A percentile compares a stretch with the other conserved stretches of the same genome.
Conservation (phyloP, 2,888 invertebrate genomes). For the Subacronicta megacephala region DNA sequence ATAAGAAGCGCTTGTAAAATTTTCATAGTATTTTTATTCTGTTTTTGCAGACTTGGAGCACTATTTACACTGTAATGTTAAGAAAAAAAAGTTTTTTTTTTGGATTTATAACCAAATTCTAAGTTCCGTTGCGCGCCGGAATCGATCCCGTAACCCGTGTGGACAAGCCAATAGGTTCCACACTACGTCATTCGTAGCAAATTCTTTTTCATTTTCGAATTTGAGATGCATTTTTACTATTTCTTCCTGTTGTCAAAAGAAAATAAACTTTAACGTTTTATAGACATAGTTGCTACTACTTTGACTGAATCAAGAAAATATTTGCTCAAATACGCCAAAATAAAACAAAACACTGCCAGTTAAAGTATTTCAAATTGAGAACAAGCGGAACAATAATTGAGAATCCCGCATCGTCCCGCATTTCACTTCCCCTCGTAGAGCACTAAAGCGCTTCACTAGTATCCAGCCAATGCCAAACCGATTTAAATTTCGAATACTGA, state of each 20-base stretch:
- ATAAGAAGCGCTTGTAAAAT: slow-evolving; percentile 12
- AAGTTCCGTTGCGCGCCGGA: too few species aligned
- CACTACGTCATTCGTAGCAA: too few species aligned
- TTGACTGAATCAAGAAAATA: not conserved
- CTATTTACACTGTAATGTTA: slow-evolving; percentile 3
- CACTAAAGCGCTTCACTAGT: slow-evolving; percentile 5
- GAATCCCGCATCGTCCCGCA: not conserved
- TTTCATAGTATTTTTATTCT: slow-evolving; percentile 4
- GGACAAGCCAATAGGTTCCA: too few species aligned
- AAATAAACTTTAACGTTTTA: not conserved
- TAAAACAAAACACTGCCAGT: not conserved
- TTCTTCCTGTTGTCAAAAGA: not conserved
- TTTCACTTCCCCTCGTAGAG: slow-evolving; percentile 4
- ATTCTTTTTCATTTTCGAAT: too few species aligned
- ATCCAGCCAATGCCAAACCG: slow-evolving; percentile 8
- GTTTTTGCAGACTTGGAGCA: slow-evolving; percentile 13
- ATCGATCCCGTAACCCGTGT: too few species aligned
- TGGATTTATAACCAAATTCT: too few species aligned
- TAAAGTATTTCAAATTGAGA: not conserved
- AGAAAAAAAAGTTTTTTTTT: too few species aligned
- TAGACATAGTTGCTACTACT: not conserved
- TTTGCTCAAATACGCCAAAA: not conserved
- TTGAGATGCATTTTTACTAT: not conserved
- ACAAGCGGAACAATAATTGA: not conserved
- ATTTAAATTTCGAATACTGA: slow-evolving; percentile 31